Evolutionary conservation across 2,888 invertebrate genomes (phyloP), one percentile per base, ranked within the genome.

Genomic region (Sipunculus nudus): DNA sequence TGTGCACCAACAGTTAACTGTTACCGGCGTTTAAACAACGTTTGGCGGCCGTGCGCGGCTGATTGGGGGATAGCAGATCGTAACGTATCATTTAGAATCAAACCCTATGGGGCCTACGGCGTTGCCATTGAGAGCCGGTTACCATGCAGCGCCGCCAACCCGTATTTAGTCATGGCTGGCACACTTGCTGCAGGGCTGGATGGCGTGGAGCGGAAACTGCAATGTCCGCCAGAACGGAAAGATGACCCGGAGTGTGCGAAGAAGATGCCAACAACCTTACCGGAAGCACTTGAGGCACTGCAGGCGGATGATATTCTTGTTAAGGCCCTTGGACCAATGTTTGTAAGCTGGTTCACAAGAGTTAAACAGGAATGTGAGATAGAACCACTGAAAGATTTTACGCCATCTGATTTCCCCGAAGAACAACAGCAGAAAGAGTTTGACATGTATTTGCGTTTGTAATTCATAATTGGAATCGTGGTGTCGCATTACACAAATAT

Each of bases 131-230:
- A 64, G 35, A 57, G 48, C 38, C 53, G 64, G 19, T 19, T 64
- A 31, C 57, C 61, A 1, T 56, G 56, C 13, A 47, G 53, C 2
- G 47, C 58, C 23, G 46, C 47, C 49, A 64, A 64, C 25, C 61
- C 64, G 1, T 64, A 64, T 39, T 45, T 64, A 19, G 53, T 47
- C 13, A 41, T 57, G 49, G 64, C 64, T 25, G 53, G 47, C 23
- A 58, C 58, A 13, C 28, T 64, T 5, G 63, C 61, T 13, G 63
- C 63, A 28, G 63, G 63, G 2, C n/a, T 63, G 13, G 65, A 70
- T 50, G 67, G 69, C 13, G 23, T 65, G 10, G n/a, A 49, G 23
- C 56, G 53, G 28, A 56, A 64, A 38, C 23, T 64, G 3, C 38
- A 55, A 19, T 43, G 38, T n/a, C 56, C 56, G n/a, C 23, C 25